These are phyloP conservation scores for Chrysaora quinquecirrha DNA, from an alignment of 30 jellyfish, hydroid and myxozoan species.

Conservation along the genomic window DNA sequence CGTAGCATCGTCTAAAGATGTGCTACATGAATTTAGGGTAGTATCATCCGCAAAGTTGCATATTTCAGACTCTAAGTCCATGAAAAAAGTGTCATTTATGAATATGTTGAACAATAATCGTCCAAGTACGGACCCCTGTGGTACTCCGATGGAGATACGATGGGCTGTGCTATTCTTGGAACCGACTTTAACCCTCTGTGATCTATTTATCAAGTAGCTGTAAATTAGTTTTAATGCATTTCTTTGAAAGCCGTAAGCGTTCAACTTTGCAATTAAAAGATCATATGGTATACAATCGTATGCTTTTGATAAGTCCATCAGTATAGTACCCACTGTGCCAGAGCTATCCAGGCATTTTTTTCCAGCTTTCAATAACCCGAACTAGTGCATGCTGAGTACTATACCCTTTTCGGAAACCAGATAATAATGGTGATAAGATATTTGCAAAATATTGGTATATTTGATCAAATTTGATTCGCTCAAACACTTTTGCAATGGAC, in stretches of 20 bases:
- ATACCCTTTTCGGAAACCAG: slow-evolving; percentile 45
- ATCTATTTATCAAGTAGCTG: slow-evolving; percentile 54
- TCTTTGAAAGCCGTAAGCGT: slow-evolving; percentile 48
- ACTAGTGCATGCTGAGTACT: slow-evolving; percentile 35
- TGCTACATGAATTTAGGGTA: background rate
- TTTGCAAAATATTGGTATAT: background rate
- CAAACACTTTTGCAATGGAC: background rate
- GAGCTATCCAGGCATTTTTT: slow-evolving; percentile 27
- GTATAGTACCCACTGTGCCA: slow-evolving; percentile 36
- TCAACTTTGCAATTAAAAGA: slow-evolving; percentile 47
- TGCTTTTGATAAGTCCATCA: slow-evolving; percentile 47
- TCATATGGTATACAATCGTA: slow-evolving; percentile 39
- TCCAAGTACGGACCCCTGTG: slow-evolving; percentile 74
- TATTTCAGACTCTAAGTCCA: background rate
- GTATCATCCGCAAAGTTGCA: background rate
- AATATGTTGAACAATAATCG: slow-evolving; percentile 51
- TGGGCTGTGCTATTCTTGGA: background rate
- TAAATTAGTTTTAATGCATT: slow-evolving; percentile 33
- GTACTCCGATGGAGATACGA: slow-evolving; percentile 48
- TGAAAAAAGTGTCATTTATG: background rate
- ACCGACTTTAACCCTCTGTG: slow-evolving; percentile 52
- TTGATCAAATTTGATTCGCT: background rate
- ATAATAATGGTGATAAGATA: slow-evolving; percentile 16
- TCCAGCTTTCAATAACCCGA: slow-evolving; percentile 34
- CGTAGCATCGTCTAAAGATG: background rate